A percentile compares a stretch with the other conserved stretches of the same genome.
Evolutionary conservation across 2,113 vertebrate species (phyloP).

Genomic region (Thunnus maccoyii): DNA sequence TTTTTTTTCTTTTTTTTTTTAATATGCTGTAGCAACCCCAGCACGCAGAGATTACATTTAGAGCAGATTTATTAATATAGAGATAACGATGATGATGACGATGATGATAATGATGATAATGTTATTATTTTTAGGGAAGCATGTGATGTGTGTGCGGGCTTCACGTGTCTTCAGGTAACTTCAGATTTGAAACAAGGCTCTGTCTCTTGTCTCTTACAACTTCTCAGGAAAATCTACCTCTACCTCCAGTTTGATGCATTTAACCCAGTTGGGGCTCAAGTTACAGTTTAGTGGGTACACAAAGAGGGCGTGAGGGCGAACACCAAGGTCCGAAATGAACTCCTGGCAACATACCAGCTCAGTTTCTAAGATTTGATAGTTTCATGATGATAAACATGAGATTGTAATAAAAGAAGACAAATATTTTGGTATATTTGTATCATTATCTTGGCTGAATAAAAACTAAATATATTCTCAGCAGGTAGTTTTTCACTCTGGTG

Average conservation of each 20-base stretch:
- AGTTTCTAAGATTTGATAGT: slow-evolving; percentile 4
- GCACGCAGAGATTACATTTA: slow-evolving; percentile 75
- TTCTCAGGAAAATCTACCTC: slow-evolving; percentile 88
- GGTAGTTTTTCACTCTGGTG: slow-evolving; percentile 15
- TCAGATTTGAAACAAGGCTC: slow-evolving; percentile 71
- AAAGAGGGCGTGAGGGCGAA: slow-evolving; percentile 31
- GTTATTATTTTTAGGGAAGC: slow-evolving; percentile 66
- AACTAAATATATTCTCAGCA: background rate
- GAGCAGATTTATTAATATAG: slow-evolving; percentile 68
- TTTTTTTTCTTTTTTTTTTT: slow-evolving; percentile 30
- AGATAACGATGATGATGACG: slow-evolving; percentile 48
- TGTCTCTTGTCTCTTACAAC: slow-evolving; percentile 70
- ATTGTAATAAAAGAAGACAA: slow-evolving; percentile 6
- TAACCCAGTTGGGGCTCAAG: slow-evolving; percentile 74
- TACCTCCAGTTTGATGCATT: slow-evolving; percentile 84
- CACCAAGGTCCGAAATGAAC: slow-evolving; percentile 33
- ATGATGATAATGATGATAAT: slow-evolving; percentile 51
- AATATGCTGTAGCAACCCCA: slow-evolving; percentile 65
- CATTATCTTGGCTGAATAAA: background rate
- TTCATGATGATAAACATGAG: background rate
- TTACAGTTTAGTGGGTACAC: slow-evolving; percentile 68
- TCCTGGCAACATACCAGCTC: background rate
- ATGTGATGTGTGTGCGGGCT: slow-evolving; percentile 45
- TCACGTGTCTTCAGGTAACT: slow-evolving; percentile 58
- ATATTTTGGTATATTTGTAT: slow-evolving; percentile 18